Percentiles rank a stretch among this genome's conserved stretches.
Conservation (phyloP, 2,888 invertebrate genomes). For the Scrobipalpa atriplicella region DNA sequence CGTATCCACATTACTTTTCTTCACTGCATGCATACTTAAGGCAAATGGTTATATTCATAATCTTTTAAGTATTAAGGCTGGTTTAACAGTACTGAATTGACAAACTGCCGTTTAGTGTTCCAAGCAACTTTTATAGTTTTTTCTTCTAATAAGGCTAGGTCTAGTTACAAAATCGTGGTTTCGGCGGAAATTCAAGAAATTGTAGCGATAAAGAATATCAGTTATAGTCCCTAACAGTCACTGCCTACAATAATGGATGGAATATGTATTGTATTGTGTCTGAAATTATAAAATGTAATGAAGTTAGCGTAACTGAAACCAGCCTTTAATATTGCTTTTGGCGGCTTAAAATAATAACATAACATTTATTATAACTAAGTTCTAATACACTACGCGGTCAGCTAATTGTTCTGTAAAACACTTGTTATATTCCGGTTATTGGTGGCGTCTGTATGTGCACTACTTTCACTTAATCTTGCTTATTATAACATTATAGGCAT, state of each 20-base stretch:
- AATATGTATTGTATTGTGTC: no score
- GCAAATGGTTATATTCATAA: background rate
- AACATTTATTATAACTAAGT: background rate
- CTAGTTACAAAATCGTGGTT: no score
- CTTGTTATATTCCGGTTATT: background rate
- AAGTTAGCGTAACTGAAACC: no score
- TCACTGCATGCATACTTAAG: background rate
- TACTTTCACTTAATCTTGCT: conserved; percentile 1
- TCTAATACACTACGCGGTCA: background rate
- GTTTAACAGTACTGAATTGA: no score
- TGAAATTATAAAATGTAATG: no score
- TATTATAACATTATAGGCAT: background rate
- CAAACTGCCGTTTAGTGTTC: no score
- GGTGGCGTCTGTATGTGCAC: background rate
- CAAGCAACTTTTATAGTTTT: no score
- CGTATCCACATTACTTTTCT: background rate
- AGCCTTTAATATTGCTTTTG: background rate
- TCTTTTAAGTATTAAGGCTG: background rate
- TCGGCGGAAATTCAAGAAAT: no score
- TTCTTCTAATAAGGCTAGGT: no score
- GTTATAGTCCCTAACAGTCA: no score
- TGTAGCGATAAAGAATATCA: no score
- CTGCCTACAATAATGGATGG: no score
- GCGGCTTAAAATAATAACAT: background rate
- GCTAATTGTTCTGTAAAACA: conserved; percentile 4